Conservation (phyloP, 2,113 vertebrate genomes). For the Dissostichus mawsoni region DNA sequence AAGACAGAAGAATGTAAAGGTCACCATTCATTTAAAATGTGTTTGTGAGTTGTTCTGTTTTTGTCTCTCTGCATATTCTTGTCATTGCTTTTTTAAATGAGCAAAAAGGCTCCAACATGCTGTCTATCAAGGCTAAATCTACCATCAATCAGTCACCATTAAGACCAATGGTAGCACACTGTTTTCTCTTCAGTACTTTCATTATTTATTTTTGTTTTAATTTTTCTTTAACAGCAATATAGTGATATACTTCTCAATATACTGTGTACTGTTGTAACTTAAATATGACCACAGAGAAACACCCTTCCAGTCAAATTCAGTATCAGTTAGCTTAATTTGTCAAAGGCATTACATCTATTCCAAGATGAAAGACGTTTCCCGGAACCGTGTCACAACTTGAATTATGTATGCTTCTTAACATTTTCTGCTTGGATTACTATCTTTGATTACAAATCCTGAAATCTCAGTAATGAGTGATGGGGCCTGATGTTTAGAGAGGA, state of each 20-base stretch:
- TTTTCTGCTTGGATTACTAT: background rate
- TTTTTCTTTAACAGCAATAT: background rate
- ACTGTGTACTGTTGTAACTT: background rate
- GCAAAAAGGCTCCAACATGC: conserved; percentile 1
- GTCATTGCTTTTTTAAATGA: background rate
- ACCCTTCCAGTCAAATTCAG: background rate
- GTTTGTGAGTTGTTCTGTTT: background rate
- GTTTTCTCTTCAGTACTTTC: background rate
- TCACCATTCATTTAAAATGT: background rate
- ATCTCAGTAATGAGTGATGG: background rate
- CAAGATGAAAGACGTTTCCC: conserved; percentile 1
- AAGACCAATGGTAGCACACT: background rate
- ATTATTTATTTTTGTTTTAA: background rate
- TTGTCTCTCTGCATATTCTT: background rate
- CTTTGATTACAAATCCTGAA: background rate
- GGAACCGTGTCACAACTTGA: background rate
- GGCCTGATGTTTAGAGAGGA: background rate
- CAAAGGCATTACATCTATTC: background rate
- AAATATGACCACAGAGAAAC: background rate
- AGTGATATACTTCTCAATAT: background rate
- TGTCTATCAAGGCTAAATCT: background rate
- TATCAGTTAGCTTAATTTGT: background rate
- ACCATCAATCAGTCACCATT: background rate
- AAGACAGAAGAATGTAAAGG: background rate
- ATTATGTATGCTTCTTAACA: background rate